Evolutionary conservation across 1,140 invertebrate genomes (phyloP), one percentile per base, ranked within the genome.

Genomic region (Drosophila tropicalis): DNA sequence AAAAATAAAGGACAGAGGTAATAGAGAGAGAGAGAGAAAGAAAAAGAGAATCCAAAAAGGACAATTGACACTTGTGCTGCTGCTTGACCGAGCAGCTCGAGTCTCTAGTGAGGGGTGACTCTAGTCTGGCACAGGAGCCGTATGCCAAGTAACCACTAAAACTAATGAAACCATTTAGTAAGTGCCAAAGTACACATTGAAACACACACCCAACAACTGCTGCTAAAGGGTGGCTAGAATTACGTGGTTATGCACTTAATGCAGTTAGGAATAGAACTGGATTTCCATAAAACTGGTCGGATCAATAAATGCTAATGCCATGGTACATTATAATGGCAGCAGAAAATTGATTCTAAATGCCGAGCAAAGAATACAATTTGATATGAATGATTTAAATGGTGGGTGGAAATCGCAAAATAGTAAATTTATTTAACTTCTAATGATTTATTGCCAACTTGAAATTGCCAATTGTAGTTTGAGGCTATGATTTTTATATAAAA

Each of bases 121-220:
- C 17, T 9, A 19, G 17, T 51, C 22, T 62, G 56, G 32, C 32
- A 39, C 29, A 29, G 29, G 29, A 29, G 29, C 29, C 22, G 32
- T 58, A 15, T 39, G 76, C 70, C 77, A 70, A 85, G 67, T 89
- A 89, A 87, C 83, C 84, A 84, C 84, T 85, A 72, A 89, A 72
- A 79, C 80, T 89, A 89, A 90, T 89, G 84, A 89, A 89, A 84
- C 77, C 84, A 89, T 89, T 89, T 83, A 73, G 79, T 71, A 61
- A 81, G 79, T 75, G 73, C 78, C 71, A 83, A 69, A 67, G 72
- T 66, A 71, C 61, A 51, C 60, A 56, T n/a, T 29, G 29, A 54
- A 36, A 29, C 19, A 67, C 68, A 32, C 72, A 67, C 56, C 69
- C 60, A 60, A 55, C 57, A 70, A 73, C 70, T 74, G 78, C 81